Evolutionary conservation across 2,797 vertebrate species (phyloP), one percentile per base, ranked within the genome.

Genomic region (Alauda arvensis): DNA sequence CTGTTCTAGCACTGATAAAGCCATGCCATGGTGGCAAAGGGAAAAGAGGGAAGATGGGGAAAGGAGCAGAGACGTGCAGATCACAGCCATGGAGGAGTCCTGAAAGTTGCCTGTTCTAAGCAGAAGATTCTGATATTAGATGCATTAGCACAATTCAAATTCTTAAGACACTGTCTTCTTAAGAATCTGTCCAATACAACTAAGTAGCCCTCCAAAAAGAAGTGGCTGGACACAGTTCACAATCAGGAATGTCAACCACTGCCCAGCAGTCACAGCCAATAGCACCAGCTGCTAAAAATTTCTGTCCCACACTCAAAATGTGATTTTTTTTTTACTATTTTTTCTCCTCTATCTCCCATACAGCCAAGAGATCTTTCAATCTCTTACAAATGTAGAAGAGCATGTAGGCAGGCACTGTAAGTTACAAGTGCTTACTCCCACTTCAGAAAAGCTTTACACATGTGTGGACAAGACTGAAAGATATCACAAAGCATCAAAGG

Each of bases 81-180:
- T 39, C 61, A 74, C 83, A 90, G 94, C 90, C 94, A 90, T 9
- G 45, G 65, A 90, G 59, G 85, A 90, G 70, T 56, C 90, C 84
- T 76, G 48, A 33, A 39, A 83, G 59, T 34, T 60, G 75, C 48
- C 72, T 45, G 1, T 66, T 87, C 93, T 82, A 89, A 86, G 89
- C 68, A 87, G 71, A 90, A 95, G 77, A 68, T 74, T 83, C 68
- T 88, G 24, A 4, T 33, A 56, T 83, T 71, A 81, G 77, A 87
- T 21, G 29, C 7, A 8, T 83, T 45, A 61, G 76, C 26, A 74
- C 42, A 87, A 23, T 57, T 72, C 61, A 81, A 81, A 92, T 88
- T 87, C 91, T 90, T 92, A 89, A 91, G 89, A 87, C 4, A 10
- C 14, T 14, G 25, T 42, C 63, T 65, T 89, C 86, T 93, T 91